phyloP scores from a whole-genome alignment of 92 coral and sea anemone genomes.

The Blastomussa wellsi region DNA sequence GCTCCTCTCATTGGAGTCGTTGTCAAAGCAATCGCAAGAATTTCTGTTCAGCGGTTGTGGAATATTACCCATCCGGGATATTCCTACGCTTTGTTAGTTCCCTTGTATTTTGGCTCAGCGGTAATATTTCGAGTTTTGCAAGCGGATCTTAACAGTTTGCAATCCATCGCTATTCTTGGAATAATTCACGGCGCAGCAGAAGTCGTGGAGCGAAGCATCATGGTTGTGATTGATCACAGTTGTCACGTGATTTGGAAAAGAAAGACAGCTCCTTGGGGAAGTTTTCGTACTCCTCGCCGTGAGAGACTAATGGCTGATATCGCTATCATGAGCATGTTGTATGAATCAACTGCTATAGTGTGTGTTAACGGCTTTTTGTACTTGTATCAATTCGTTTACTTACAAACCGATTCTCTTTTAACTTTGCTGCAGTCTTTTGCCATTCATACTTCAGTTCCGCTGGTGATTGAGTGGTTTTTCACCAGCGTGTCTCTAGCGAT shows the following conservation, averaged over 20 bases:
- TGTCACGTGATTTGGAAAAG: constrained; percentile 6
- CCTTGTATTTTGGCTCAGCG: constrained; percentile 21
- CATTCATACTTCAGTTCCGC: neutral
- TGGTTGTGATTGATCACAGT: constrained; percentile 26
- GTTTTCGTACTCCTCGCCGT: constrained; percentile 54
- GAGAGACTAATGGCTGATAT: constrained; percentile 48
- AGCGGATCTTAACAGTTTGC: neutral
- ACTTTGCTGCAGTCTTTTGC: neutral
- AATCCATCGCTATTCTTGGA: constrained; percentile 16
- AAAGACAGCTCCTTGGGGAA: constrained; percentile 38
- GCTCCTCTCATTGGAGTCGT: no score
- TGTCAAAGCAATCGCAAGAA: no score
- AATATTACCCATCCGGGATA: no score
- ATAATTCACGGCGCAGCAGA: constrained; percentile 30
- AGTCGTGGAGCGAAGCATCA: constrained; percentile 22
- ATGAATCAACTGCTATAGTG: constrained; percentile 33
- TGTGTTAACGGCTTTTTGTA: constrained; percentile 13
- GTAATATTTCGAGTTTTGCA: constrained; percentile 15
- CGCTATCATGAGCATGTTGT: constrained; percentile 49
- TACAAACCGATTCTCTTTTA: neutral
- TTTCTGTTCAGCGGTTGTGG: no score
- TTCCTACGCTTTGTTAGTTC: no score
- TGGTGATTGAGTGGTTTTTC: constrained; percentile 9
- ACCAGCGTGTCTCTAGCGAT: constrained; percentile 9
- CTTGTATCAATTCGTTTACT: constrained; percentile 26